These are phyloP conservation scores for Scomber colias DNA, from an alignment of 2,113 vertebrate species.

Conservation along the genomic window DNA sequence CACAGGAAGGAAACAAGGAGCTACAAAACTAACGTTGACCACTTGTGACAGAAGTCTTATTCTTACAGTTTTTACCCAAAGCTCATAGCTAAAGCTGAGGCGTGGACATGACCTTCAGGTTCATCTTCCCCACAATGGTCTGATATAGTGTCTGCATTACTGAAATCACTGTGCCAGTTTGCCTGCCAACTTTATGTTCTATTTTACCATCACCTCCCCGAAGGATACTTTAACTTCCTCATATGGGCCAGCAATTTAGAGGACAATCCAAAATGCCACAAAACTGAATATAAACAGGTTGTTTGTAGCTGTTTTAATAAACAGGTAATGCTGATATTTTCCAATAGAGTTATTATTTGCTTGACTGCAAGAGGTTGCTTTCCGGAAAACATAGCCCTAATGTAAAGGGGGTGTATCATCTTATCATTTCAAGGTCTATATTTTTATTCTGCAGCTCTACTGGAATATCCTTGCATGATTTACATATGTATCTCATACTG, in stretches of 20 bases:
- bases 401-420: too few species aligned
- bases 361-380: too few species aligned
- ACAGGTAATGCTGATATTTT: too few species aligned
- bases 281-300: background rate
- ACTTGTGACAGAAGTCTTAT: conserved; percentile 9
- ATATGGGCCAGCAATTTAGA: background rate
- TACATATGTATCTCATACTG: too few species aligned
- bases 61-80: background rate
- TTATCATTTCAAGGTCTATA: too few species aligned
- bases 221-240: background rate
- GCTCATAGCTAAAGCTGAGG: background rate
- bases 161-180: conserved; percentile 2
- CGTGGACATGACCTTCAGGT: background rate
- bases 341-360: too few species aligned
- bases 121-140: background rate
- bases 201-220: background rate
- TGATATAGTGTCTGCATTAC: background rate
- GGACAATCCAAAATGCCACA: too few species aligned
- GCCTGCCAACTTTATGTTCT: background rate
- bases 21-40: background rate
- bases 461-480: too few species aligned
- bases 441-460: too few species aligned
- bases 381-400: too few species aligned
- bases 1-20: background rate
- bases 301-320: background rate